A percentile compares a stretch with the other conserved stretches of the same genome.
These are phyloP conservation scores for Drosophila tripunctata DNA, from an alignment of 2,888 invertebrate genomes.

Conservation along the genomic window DNA sequence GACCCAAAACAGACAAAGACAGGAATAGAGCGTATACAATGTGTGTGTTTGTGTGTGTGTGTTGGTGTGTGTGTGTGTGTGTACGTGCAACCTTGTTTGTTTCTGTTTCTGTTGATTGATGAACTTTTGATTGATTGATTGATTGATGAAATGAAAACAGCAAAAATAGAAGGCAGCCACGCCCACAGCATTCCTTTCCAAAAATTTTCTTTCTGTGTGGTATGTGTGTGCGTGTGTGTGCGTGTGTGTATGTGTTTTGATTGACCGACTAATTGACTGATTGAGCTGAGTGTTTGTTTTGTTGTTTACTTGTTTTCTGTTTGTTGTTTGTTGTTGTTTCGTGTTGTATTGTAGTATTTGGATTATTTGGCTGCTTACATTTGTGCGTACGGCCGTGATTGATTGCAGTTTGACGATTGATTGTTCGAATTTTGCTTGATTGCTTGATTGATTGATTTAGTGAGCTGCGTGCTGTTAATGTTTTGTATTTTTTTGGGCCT, in stretches of 20 bases:
- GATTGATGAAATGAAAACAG: conserved; percentile 46
- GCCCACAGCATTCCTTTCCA: conserved; percentile 11
- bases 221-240: background rate
- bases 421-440: conserved; percentile 19
- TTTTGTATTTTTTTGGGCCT: too few species aligned
- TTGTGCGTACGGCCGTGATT: conserved; percentile 65
- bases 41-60: conserved; percentile 14
- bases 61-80: conserved; percentile 19
- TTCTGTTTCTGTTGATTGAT: conserved; percentile 1
- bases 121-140: conserved; percentile 39
- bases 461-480: too few species aligned
- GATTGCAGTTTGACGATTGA: conserved; percentile 29
- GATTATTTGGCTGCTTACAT: conserved; percentile 71
- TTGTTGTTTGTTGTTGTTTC: conserved; percentile 23
- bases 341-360: conserved; percentile 19
- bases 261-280: conserved; percentile 49
- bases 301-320: conserved; percentile 20
- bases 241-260: conserved; percentile 18
- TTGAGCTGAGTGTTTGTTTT: conserved; percentile 54
- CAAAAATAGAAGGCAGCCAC: conserved; percentile 54
- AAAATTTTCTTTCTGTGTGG: background rate
- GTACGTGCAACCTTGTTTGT: conserved; percentile 32
- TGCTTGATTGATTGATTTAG: conserved; percentile 1
- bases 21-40: conserved; percentile 10
- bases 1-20: conserved; percentile 12